Evolutionary conservation across 2,113 vertebrate species (phyloP).

Genomic region (Capra hircus): DNA sequence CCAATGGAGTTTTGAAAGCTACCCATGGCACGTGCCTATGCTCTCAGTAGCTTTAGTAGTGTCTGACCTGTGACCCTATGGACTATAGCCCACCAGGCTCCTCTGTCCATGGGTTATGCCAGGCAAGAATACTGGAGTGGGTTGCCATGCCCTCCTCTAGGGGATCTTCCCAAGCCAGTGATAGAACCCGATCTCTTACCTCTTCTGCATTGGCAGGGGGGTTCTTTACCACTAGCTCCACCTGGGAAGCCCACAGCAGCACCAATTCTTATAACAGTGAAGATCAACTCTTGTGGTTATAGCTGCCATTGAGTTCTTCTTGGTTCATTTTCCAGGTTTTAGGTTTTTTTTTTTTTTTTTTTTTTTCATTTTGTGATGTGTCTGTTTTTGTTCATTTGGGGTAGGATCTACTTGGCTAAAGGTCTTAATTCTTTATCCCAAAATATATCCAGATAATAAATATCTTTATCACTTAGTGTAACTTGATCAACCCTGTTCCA

Average conservation of each 20-base stretch:
- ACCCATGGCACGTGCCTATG: fast-evolving
- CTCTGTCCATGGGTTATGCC: background rate
- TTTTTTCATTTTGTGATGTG: background rate
- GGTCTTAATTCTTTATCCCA: background rate
- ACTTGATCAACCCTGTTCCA: background rate
- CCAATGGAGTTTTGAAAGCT: background rate
- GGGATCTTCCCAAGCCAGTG: background rate
- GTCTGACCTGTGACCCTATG: background rate
- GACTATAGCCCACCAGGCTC: background rate
- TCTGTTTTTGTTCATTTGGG: background rate
- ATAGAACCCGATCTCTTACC: background rate
- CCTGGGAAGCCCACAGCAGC: background rate
- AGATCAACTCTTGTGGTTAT: background rate
- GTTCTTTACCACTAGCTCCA: background rate
- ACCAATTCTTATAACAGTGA: background rate
- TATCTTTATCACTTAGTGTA: background rate
- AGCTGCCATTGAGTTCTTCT: background rate
- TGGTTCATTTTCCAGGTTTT: background rate
- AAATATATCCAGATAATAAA: background rate
- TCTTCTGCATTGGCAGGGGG: background rate
- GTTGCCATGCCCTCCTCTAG: background rate
- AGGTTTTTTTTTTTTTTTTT: background rate
- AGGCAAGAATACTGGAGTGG: background rate
- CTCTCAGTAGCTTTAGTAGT: background rate
- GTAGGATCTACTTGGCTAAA: background rate